Conservation (phyloP, 2,113 vertebrate species). For the Podarcis raffonei region DNA sequence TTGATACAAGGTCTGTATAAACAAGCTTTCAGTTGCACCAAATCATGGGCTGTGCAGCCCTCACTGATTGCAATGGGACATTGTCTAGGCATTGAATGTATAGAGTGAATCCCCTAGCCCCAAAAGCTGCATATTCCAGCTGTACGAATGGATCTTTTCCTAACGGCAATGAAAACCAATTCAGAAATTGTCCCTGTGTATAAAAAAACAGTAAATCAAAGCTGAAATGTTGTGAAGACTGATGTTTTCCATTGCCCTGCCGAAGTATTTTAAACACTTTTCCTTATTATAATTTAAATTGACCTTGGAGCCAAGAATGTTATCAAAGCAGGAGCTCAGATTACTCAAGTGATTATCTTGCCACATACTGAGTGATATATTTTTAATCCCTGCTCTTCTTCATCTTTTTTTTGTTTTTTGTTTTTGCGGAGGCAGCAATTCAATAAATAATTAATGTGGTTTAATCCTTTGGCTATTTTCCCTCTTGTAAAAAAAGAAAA, state of each 20-base stretch:
- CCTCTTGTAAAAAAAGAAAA: constrained; percentile 71
- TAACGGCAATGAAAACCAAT: not conserved
- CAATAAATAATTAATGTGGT: constrained; percentile 81
- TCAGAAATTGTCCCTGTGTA: not conserved
- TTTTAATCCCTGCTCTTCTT: not conserved
- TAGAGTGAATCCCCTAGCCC: too few species aligned
- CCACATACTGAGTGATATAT: constrained; percentile 44
- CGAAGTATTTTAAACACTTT: constrained; percentile 37
- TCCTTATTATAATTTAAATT: constrained; percentile 51
- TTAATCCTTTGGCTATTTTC: constrained; percentile 77
- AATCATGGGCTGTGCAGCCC: not conserved
- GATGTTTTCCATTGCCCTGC: not conserved
- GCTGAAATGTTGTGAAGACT: not conserved
- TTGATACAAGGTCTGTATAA: not conserved
- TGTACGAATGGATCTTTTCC: not conserved
- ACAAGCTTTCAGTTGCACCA: too few species aligned
- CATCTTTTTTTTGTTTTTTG: constrained; percentile 4
- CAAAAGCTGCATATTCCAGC: not conserved
- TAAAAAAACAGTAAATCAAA: not conserved
- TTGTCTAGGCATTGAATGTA: not conserved
- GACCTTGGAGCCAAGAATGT: constrained; percentile 51
- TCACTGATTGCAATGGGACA: not conserved
- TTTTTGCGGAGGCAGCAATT: constrained; percentile 70
- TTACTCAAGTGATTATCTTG: constrained; percentile 55
- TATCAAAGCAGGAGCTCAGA: constrained; percentile 50